These are phyloP conservation scores for Himalopsyche phryganea DNA, from an alignment of 1,140 invertebrate species.

Conservation along the genomic window DNA sequence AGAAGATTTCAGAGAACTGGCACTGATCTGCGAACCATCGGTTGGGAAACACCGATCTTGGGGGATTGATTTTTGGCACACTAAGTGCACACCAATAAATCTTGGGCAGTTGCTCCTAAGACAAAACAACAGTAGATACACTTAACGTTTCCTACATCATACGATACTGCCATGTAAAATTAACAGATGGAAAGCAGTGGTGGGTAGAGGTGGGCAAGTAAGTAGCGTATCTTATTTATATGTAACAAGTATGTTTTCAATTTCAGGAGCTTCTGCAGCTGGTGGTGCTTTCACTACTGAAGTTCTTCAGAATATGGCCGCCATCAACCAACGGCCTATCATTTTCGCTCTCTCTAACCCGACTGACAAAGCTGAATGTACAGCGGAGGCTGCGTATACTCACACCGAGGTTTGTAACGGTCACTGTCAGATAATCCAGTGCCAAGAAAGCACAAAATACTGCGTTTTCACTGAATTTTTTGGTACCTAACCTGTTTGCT, in stretches of 20 bases:
- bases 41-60: too few relatives aligned
- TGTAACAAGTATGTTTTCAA: conserved; percentile 1
- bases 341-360: conserved; percentile 97
- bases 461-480: conserved; percentile 8
- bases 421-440: not conserved
- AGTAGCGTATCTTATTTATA: too few relatives aligned
- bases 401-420: conserved; percentile 70
- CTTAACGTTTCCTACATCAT: too few relatives aligned
- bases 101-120: too few relatives aligned
- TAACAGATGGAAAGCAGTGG: too few relatives aligned
- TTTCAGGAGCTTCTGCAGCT: conserved; percentile 79
- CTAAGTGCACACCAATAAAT: too few relatives aligned
- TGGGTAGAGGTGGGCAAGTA: too few relatives aligned
- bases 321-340: conserved; percentile 81
- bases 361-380: conserved; percentile 94
- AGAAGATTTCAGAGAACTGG: too few relatives aligned
- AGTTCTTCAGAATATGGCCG: conserved; percentile 81
- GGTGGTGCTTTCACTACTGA: conserved; percentile 84
- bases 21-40: too few relatives aligned
- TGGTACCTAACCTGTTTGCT: not conserved
- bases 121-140: too few relatives aligned
- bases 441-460: conserved; percentile 15
- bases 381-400: conserved; percentile 86
- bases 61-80: too few relatives aligned
- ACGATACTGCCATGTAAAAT: too few relatives aligned